Percentiles rank a stretch among this genome's conserved stretches.
Conservation (phyloP, 2,888 invertebrate genomes). For the Melanotus villosus region DNA sequence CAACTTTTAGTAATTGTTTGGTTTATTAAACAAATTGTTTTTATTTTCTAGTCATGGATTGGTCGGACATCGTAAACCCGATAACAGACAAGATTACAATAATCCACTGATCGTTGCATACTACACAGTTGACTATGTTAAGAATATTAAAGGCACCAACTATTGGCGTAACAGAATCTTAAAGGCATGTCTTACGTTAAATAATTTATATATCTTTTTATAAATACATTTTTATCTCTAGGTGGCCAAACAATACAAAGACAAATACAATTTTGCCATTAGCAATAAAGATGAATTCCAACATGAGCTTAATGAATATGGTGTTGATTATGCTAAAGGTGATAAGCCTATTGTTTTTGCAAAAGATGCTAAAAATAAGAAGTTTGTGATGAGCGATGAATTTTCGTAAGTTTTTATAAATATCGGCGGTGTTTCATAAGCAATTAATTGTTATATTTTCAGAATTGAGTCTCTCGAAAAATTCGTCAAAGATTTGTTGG, state of each 20-base stretch:
- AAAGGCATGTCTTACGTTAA: no score
- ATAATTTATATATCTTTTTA: no score
- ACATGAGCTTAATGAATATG: constrained; percentile 94
- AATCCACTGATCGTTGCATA: constrained; percentile 93
- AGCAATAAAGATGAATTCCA: constrained; percentile 95
- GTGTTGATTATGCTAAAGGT: constrained; percentile 86
- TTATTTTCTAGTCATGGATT: constrained; percentile 90
- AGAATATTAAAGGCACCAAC: constrained; percentile 98
- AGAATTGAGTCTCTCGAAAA: constrained; percentile 87
- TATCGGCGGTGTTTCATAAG: no score
- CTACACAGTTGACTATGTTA: constrained; percentile 94
- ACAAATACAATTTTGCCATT: constrained; percentile 87
- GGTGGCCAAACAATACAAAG: constrained; percentile 81
- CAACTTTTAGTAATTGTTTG: no score
- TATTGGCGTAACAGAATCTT: constrained; percentile 98
- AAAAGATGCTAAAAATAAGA: constrained; percentile 86
- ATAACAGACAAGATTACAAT: constrained; percentile 87
- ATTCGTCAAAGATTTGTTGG: constrained; percentile 88
- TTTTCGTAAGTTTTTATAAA: constrained; percentile 90
- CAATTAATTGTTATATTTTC: no score
- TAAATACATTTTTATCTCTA: constrained; percentile 57
- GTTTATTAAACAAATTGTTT: no score
- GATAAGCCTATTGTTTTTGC: constrained; percentile 94
- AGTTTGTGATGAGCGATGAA: constrained; percentile 90
- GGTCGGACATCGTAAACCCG: constrained; percentile 90